Evolutionary conservation across 2,888 invertebrate species (phyloP).

Genomic region (Papilio elwesi): DNA sequence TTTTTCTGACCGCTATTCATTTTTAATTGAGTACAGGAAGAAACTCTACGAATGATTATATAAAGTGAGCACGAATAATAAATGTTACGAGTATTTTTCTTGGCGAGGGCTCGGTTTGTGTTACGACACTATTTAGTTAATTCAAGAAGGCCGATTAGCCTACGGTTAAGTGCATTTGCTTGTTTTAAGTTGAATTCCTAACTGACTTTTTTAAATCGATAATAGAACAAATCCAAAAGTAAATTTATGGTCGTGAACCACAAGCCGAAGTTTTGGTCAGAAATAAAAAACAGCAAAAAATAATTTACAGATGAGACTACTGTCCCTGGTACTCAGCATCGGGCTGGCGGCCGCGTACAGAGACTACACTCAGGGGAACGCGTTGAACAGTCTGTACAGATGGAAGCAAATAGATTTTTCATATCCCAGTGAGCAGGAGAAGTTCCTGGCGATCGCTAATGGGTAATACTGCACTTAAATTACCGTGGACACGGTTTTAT

Average conservation of each 20-base stretch:
- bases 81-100: background rate
- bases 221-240: too few species aligned
- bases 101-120: background rate
- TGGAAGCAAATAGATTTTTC: conserved; percentile 78
- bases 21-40: conserved; percentile 14
- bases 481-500: too few species aligned
- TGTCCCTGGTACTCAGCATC: conserved; percentile 45
- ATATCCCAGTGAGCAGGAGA: conserved; percentile 55
- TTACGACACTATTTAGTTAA: background rate
- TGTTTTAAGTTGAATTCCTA: too few species aligned
- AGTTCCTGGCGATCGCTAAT: conserved; percentile 60
- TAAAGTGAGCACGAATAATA: background rate
- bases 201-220: too few species aligned
- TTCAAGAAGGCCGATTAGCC: too few species aligned
- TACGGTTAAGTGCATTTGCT: too few species aligned
- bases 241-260: too few species aligned
- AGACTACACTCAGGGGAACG: conserved; percentile 50
- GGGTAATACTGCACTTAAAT: conserved; percentile 54
- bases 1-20: conserved; percentile 5
- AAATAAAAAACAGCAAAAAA: background rate
- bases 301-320: conserved; percentile 48
- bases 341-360: conserved; percentile 39
- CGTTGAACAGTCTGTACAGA: conserved; percentile 69
- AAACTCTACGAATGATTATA: background rate
- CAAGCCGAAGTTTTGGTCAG: too few species aligned